Conservation (phyloP, 2,797 vertebrate species). For the Micrastur ruficollis region DNA sequence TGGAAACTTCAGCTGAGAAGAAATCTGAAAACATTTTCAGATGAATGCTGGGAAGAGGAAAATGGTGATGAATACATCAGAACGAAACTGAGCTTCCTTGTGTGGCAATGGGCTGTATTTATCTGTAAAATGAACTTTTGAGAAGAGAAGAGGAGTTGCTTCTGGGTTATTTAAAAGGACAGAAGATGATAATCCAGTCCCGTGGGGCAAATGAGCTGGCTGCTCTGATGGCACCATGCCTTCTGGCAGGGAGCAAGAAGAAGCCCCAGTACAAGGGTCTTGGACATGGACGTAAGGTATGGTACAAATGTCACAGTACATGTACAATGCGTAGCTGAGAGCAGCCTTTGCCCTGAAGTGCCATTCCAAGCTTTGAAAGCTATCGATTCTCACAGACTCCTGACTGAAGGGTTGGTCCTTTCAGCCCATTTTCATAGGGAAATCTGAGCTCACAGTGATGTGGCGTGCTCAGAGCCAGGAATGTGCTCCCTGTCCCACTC, state of each 20-base stretch:
- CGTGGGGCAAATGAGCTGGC: neutral
- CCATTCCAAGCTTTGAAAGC: neutral
- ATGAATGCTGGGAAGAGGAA: neutral
- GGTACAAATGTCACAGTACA: neutral
- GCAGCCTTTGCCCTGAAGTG: neutral
- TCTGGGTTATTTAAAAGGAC: neutral
- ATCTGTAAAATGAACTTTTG: neutral
- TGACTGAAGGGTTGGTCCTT: neutral
- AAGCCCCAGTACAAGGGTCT: neutral
- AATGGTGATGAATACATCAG: neutral
- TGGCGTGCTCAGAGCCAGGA: neutral
- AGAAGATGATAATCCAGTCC: neutral
- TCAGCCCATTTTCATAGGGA: constrained; percentile 6
- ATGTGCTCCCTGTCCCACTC: neutral
- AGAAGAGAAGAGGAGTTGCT: neutral
- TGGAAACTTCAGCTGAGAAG: neutral
- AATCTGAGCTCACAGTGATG: neutral
- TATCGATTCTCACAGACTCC: accelerated
- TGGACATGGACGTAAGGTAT: accelerated
- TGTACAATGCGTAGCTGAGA: accelerated
- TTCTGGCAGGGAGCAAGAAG: neutral
- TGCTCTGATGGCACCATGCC: neutral
- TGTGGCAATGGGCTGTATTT: neutral
- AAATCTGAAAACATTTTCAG: neutral
- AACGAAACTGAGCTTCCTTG: neutral